Percentiles rank a stretch among this genome's conserved stretches.
Evolutionary conservation across 2,797 vertebrate genomes (phyloP).

Genomic region (Xiphophorus birchmanni): DNA sequence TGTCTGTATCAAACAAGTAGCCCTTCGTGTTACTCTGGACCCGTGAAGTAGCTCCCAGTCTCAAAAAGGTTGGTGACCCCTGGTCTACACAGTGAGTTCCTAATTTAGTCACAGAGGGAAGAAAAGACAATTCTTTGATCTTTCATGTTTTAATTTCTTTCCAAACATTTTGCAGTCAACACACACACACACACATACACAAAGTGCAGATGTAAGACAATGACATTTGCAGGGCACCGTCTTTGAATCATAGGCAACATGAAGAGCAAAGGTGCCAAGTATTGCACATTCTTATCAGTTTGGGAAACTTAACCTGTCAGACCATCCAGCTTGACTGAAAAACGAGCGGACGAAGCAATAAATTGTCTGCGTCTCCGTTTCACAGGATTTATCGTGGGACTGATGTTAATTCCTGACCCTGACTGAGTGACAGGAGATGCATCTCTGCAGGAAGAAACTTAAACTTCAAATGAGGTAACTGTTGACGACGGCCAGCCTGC

Average conservation of each 20-base stretch:
- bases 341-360: constrained; percentile 4
- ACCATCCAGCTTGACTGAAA: constrained; percentile 47
- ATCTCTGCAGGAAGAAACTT: constrained; percentile 37
- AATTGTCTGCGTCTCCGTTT: constrained; percentile 8
- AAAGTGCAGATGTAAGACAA: constrained; percentile 71
- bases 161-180: constrained; percentile 48
- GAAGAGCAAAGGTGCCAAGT: constrained; percentile 75
- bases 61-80: too few species aligned
- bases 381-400: constrained; percentile 47
- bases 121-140: constrained; percentile 17
- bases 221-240: constrained; percentile 57
- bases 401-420: constrained; percentile 38
- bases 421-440: constrained; percentile 49
- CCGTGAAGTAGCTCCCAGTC: too few species aligned
- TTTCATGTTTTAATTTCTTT: constrained; percentile 56
- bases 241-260: constrained; percentile 67
- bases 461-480: constrained; percentile 71
- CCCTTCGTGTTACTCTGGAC: too few species aligned
- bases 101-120: background rate
- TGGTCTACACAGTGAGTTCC: background rate
- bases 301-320: constrained; percentile 49
- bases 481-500: constrained; percentile 54
- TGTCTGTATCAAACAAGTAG: too few species aligned
- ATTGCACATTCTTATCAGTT: constrained; percentile 85
- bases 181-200: constrained; percentile 20